Base-by-base conservation (phyloP, 2,113 vertebrate species). In the Perccottus glenii region DNA sequence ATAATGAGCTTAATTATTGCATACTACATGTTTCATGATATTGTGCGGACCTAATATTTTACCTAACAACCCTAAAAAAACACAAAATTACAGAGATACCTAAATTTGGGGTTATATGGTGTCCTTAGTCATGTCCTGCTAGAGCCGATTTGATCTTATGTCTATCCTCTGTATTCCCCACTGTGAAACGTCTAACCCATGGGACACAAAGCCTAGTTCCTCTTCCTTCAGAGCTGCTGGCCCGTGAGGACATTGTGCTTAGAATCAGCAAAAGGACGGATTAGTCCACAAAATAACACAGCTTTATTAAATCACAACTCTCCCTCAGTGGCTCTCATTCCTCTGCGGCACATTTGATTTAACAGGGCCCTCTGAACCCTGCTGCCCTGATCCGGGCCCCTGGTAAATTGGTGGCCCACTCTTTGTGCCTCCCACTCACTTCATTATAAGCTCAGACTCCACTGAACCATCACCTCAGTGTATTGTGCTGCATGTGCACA, bases 201-300 rank as follows among this genome's bases (percentile, higher is more conserved):
- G 15, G 42, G 42, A 64, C 62, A 67, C 60, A 78, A 49, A 60
- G 46, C 61, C n/a, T 6, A 10, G 57, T 63, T 73, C 64, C 45
- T 67, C 60, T 58, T 73, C 72, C 68, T 71, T 74, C 57, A 52
- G 53, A 77, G 60, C 64, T 44, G 70, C 68, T 82, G 82, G 75
- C 49, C 81, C 53, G 5, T 74, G 61, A 87, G 55, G 63, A 82
- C 62, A 71, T 81, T 77, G 44, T 55, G 69, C 67, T 72, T 49
- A 33, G 59, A 51, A 60, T 69, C 61, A 58, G 67, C 46, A 7
- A 63, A 48, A 5, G 40, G 47, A 65, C 44, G 76, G 81, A 89
- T 91, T 88, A 85, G 73, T 60, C 60, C 45, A 1, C 47, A 80
- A 85, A 85, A 87, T 67, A 89, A 77, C 84, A 81, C 6, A 43